These are phyloP conservation scores for Drosophila fungiperda DNA, from an alignment of 2,888 invertebrate genomes.

Conservation along the genomic window DNA sequence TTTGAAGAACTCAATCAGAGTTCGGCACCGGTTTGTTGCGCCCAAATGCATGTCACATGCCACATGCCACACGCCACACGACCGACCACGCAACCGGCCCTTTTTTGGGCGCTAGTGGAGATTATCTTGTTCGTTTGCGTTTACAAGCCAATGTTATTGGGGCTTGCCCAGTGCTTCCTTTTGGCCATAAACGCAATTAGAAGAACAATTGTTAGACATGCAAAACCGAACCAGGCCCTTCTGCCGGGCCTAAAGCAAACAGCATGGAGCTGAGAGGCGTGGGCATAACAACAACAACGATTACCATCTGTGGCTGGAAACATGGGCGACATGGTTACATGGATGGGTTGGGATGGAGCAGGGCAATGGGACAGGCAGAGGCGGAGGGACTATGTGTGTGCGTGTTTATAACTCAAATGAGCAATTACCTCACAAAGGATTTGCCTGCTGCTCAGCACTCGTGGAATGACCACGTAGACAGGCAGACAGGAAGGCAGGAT, in stretches of 20 bases:
- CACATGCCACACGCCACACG: slow-evolving; percentile 59
- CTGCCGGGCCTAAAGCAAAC: slow-evolving; percentile 11
- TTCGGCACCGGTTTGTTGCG: slow-evolving; percentile 56
- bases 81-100: slow-evolving; percentile 60
- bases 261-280: slow-evolving; percentile 31
- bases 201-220: slow-evolving; percentile 82
- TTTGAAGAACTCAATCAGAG: slow-evolving; percentile 71
- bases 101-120: slow-evolving; percentile 66
- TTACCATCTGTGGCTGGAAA: slow-evolving; percentile 63
- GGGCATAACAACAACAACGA: slow-evolving; percentile 57
- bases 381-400: slow-evolving; percentile 48
- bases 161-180: slow-evolving; percentile 44
- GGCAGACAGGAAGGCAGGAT: slow-evolving; percentile 15
- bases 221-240: slow-evolving; percentile 68
- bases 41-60: slow-evolving; percentile 45
- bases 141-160: slow-evolving; percentile 68
- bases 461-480: slow-evolving; percentile 2
- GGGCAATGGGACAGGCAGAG: neutral
- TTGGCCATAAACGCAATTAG: slow-evolving; percentile 79
- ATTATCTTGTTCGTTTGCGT: slow-evolving; percentile 80
- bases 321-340: slow-evolving; percentile 22
- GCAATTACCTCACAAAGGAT: slow-evolving; percentile 76
- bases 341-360: neutral
- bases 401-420: slow-evolving; percentile 79
- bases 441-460: slow-evolving; percentile 28